These are phyloP conservation scores for Montifringilla adamsi DNA, from an alignment of 2,113 vertebrate species.

Conservation along the genomic window DNA sequence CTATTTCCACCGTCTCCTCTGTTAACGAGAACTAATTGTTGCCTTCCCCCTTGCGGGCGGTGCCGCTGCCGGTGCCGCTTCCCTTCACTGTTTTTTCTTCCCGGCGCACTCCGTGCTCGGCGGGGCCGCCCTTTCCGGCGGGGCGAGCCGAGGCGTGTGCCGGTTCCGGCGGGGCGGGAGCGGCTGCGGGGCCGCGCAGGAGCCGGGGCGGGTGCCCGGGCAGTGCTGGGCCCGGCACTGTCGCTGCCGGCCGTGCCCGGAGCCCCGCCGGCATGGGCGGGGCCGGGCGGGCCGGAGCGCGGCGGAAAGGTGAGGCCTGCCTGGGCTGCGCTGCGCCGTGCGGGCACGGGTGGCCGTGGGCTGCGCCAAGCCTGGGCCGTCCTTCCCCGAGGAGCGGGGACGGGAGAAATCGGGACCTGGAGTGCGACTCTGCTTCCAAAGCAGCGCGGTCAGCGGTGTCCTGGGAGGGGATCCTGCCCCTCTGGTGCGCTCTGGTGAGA, in stretches of 20 bases:
- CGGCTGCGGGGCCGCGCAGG: too few relatives aligned
- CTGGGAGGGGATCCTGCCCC: too few relatives aligned
- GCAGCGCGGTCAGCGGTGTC: neutral
- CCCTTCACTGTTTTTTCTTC: fast-evolving
- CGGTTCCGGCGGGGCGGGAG: too few relatives aligned
- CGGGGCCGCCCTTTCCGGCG: neutral
- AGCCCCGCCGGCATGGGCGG: too few relatives aligned
- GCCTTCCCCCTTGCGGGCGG: fast-evolving
- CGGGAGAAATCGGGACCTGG: fast-evolving
- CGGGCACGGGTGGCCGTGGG: fast-evolving
- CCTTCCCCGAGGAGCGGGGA: neutral
- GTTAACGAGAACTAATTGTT: fast-evolving
- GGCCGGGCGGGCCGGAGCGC: neutral
- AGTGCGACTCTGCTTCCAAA: too few relatives aligned
- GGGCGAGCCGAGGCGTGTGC: neutral
- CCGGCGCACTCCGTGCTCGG: fast-evolving
- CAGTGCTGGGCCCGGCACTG: too few relatives aligned
- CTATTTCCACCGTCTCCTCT: fast-evolving
- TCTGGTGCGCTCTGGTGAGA: neutral
- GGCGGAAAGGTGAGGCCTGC: neutral
- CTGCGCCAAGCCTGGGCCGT: fast-evolving
- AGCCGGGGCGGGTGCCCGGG: too few relatives aligned
- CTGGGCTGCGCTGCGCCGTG: fast-evolving
- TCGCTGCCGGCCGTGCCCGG: too few relatives aligned
- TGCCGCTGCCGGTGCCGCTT: fast-evolving